Evolutionary conservation across 2,888 invertebrate species (phyloP).

Genomic region (Plebejus anna): DNA sequence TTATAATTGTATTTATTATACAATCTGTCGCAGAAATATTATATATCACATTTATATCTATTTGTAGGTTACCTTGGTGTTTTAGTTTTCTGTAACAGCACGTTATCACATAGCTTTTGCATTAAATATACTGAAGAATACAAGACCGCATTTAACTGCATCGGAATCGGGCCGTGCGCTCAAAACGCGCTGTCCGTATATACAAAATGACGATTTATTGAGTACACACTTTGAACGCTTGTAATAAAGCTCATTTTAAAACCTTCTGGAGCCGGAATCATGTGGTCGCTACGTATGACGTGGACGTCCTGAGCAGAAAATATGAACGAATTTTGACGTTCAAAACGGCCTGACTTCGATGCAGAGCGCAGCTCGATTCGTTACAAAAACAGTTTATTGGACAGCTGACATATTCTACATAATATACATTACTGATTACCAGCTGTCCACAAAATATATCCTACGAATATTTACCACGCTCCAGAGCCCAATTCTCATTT

Average conservation of each 20-base stretch:
- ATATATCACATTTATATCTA: conserved; percentile 25
- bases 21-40: conserved; percentile 24
- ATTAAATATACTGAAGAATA: conserved; percentile 12
- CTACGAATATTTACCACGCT: not conserved
- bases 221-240: too few relatives aligned
- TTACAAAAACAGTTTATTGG: not conserved
- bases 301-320: too few relatives aligned
- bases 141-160: not conserved
- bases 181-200: not conserved
- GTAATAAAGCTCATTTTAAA: not conserved
- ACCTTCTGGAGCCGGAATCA: too few relatives aligned
- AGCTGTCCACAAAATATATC: not conserved
- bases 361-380: not conserved
- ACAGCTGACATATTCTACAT: not conserved
- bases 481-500: not conserved
- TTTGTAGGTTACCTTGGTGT: conserved; percentile 25
- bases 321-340: not conserved
- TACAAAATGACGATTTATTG: too few relatives aligned
- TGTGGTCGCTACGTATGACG: too few relatives aligned
- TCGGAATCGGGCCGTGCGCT: not conserved
- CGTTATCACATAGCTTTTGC: conserved; percentile 21
- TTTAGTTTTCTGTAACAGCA: conserved; percentile 15
- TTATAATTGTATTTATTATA: conserved; percentile 8
- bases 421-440: not conserved
- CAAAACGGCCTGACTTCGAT: not conserved